These are phyloP conservation scores for Nannobrachium achirus DNA, from an alignment of 2,113 vertebrate genomes.

Conservation along the genomic window DNA sequence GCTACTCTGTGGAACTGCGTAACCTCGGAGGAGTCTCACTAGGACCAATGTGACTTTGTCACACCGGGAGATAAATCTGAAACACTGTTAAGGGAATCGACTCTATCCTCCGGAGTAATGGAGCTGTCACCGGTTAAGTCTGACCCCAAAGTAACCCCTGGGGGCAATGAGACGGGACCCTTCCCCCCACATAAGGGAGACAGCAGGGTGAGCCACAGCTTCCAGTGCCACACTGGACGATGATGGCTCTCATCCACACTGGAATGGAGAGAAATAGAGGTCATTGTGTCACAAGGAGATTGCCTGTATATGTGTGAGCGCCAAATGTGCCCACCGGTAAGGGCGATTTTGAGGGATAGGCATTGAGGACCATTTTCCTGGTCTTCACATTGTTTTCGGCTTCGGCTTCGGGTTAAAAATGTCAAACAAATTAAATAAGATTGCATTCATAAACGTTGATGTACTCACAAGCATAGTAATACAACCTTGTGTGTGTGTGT, in stretches of 20 bases:
- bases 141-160: constrained; percentile 56
- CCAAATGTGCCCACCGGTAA: too few relatives aligned
- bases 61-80: constrained; percentile 49
- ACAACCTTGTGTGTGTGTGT: background rate
- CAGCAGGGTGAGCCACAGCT: background rate
- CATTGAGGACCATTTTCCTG: too few relatives aligned
- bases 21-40: constrained; percentile 25
- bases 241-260: constrained; percentile 57
- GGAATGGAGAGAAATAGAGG: constrained; percentile 62
- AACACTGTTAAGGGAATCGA: constrained; percentile 51
- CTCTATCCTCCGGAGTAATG: constrained; percentile 65
- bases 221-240: constrained; percentile 21
- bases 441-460: too few relatives aligned
- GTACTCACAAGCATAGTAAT: too few relatives aligned
- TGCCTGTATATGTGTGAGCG: background rate
- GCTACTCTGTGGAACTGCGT: constrained; percentile 16
- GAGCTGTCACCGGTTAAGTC: constrained; percentile 64
- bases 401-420: too few relatives aligned
- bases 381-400: too few relatives aligned
- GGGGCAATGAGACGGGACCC: constrained; percentile 45
- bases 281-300: constrained; percentile 45
- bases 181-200: constrained; percentile 27
- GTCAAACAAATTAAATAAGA: too few relatives aligned
- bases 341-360: too few relatives aligned
- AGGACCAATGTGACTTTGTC: constrained; percentile 30